Evolutionary conservation across 2,888 invertebrate species (phyloP).

Genomic region (Cephonodes hylas): DNA sequence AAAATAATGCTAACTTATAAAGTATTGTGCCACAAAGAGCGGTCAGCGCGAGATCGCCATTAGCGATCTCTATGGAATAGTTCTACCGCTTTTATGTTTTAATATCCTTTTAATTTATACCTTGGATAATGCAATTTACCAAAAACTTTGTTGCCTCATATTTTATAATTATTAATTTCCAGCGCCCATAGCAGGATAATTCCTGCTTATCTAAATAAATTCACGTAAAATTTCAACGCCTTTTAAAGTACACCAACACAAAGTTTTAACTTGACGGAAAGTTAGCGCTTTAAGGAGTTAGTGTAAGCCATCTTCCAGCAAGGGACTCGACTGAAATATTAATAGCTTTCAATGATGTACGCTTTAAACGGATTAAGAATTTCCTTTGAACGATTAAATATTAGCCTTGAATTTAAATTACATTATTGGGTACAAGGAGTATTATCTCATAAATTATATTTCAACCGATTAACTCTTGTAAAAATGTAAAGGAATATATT

Average conservation of each 20-base stretch:
- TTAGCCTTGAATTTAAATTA: neutral
- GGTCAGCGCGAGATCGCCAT: too few relatives aligned
- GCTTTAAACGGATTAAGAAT: slow-evolving; percentile 15
- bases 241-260: slow-evolving; percentile 15
- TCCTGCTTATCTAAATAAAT: slow-evolving; percentile 7
- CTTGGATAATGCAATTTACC: too few relatives aligned
- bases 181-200: neutral
- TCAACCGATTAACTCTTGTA: too few relatives aligned
- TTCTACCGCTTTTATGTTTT: too few relatives aligned
- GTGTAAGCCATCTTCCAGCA: slow-evolving; percentile 30
- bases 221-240: slow-evolving; percentile 11
- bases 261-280: slow-evolving; percentile 28
- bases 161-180: neutral
- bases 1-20: too few relatives aligned
- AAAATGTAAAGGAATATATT: too few relatives aligned
- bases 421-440: too few relatives aligned
- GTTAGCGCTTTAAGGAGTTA: slow-evolving; percentile 32
- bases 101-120: too few relatives aligned
- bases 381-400: slow-evolving; percentile 4
- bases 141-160: too few relatives aligned
- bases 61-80: too few relatives aligned
- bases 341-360: slow-evolving; percentile 27
- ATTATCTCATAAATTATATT: too few relatives aligned
- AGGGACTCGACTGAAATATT: slow-evolving; percentile 36
- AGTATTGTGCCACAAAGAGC: too few relatives aligned